Evolutionary conservation across 2,888 invertebrate genomes (phyloP).

Genomic region (Microctonus brassicae): DNA sequence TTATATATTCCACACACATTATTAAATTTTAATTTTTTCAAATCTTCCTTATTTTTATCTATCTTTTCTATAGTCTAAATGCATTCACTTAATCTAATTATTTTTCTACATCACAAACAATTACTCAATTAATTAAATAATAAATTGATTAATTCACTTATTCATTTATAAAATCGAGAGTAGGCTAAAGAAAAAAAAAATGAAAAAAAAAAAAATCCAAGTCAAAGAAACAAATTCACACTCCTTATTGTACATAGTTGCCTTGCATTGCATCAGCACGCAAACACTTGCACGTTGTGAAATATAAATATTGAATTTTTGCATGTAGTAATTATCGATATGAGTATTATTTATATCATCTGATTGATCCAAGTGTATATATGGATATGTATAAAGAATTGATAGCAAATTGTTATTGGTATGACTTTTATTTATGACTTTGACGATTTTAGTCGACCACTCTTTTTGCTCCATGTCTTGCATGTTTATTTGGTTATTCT

Average conservation of each 20-base stretch:
- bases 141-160: too few relatives aligned
- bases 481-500: not conserved
- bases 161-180: not conserved
- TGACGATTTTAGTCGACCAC: not conserved
- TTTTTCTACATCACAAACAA: not conserved
- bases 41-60: not conserved
- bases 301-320: slow-evolving; percentile 53
- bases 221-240: slow-evolving; percentile 30
- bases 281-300: slow-evolving; percentile 56
- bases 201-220: slow-evolving; percentile 2
- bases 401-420: too few relatives aligned
- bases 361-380: too few relatives aligned
- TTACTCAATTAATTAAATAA: not conserved
- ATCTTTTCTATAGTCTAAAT: not conserved
- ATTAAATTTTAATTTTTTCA: not conserved
- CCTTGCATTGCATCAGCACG: slow-evolving; percentile 60
- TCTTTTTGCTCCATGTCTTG: slow-evolving; percentile 9
- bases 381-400: too few relatives aligned
- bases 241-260: slow-evolving; percentile 59
- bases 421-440: not conserved
- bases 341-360: too few relatives aligned
- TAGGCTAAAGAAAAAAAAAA: not conserved
- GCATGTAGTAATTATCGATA: too few relatives aligned
- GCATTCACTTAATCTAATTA: not conserved
- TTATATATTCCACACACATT: not conserved